Conservation (phyloP, 2,797 vertebrate genomes). For the Masticophis lateralis region DNA sequence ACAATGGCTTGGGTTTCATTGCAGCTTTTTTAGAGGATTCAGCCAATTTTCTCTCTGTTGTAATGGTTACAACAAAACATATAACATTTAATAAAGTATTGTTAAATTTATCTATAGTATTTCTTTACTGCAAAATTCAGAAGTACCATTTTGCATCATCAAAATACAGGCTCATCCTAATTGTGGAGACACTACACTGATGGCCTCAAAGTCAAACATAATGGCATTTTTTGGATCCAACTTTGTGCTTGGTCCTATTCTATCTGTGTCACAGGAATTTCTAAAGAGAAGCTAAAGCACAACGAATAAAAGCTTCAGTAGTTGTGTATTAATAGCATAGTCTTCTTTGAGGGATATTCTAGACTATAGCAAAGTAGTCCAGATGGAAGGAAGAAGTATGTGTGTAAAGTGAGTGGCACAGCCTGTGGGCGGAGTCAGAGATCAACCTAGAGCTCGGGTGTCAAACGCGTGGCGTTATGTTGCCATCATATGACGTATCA, state of each 20-base stretch:
- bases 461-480: neutral
- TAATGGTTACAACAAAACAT: neutral
- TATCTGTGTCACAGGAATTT: neutral
- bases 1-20: conserved; percentile 87
- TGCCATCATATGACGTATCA: too few relatives aligned
- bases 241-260: neutral
- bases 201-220: neutral
- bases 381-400: neutral
- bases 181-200: neutral
- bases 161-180: too few relatives aligned
- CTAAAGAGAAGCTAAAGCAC: neutral
- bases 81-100: neutral
- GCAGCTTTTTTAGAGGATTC: conserved; percentile 87
- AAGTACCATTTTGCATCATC: neutral
- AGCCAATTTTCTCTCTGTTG: conserved; percentile 91
- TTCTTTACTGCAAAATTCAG: neutral
- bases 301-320: neutral
- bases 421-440: neutral
- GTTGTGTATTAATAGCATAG: neutral
- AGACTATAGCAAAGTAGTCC: neutral
- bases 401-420: neutral
- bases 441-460: neutral
- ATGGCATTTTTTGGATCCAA: neutral
- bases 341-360: neutral
- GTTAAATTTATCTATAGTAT: neutral